Base-by-base conservation (phyloP, 2,797 vertebrate species). In the Micromesistius poutassou region DNA sequence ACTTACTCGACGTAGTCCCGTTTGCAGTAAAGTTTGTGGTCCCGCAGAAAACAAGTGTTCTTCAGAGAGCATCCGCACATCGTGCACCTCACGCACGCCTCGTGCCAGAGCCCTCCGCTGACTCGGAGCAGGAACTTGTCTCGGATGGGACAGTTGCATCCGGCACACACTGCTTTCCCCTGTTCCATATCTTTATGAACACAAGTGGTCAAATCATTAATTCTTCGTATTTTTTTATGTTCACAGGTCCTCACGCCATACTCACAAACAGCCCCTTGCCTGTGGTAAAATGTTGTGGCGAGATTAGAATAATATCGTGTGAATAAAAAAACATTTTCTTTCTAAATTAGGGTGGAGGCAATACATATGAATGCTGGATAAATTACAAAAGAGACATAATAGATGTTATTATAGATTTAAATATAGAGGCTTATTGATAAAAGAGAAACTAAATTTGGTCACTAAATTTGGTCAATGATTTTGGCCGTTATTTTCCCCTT, bases 1-100 rank as follows among this genome's bases (percentile, higher is more conserved):
- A 95, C 97, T 97, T 93, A 99, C 98, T 95, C 95, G 46, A 95
- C 94, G 0, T 99, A 99, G 93, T 99, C 95, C 46, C 87, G 90
- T 79, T 95, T 97, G 95, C 98, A 99, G 94, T 98, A 98, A 76
- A 98, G 95, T 87, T 96, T 97, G 90, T 94, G 93, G 89, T 98
- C 94, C 30, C 97, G 93, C 85, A 96, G 95, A 91, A 97, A 99
- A 93, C 98, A 99, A 88, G 95, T 96, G 92, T 92, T 95, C 77
- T 90, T 90, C 84, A 99, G 95, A 73, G 95, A 93, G 82, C 97
- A 95, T 76, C 95, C 95, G 91, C 98, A 99, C 81, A 94, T 93
- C 0, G 92, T 85, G 87, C 98, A 99, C 79, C 94, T 94, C 85
- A 97, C 95, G 25, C 98, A 99, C 80, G 89, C 93, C 84, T 99